These are phyloP conservation scores for Acrossocheilus wenchowensis DNA, from an alignment of 2,797 vertebrate genomes.

Conservation along the genomic window DNA sequence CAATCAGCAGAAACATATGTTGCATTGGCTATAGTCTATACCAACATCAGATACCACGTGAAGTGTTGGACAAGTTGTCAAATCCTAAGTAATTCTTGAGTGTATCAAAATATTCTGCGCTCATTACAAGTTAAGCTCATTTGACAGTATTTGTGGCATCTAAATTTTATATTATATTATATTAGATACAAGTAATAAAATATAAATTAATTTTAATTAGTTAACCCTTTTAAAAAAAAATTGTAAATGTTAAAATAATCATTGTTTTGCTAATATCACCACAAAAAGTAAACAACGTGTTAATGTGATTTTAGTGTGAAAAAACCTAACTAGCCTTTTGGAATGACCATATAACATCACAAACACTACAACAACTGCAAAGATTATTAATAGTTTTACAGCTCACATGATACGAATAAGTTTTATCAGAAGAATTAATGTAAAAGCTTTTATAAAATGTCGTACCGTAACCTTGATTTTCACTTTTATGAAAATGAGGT, in stretches of 20 bases:
- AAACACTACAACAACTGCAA: not conserved
- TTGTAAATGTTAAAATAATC: not conserved
- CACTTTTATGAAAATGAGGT: not conserved
- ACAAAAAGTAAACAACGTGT: not conserved
- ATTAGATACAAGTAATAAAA: not conserved
- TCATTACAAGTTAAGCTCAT: not conserved
- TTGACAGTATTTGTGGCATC: no score
- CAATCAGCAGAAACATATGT: not conserved
- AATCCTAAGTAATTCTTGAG: conserved; percentile 15
- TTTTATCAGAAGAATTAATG: not conserved
- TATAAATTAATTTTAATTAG: not conserved
- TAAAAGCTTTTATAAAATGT: not conserved
- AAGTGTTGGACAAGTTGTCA: conserved; percentile 7
- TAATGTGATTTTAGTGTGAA: not conserved
- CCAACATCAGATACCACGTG: not conserved
- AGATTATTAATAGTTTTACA: not conserved
- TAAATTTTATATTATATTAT: not conserved
- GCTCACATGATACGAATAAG: not conserved
- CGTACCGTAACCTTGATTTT: not conserved
- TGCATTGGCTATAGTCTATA: conserved; percentile 3
- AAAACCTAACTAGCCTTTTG: not conserved
- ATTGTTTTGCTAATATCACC: not conserved
- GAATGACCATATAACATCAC: not conserved
- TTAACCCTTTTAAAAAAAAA: not conserved
- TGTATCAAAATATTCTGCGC: not conserved